phyloP scores from a whole-genome alignment of 2,888 invertebrate genomes.

The Lepidonotus clava region DNA sequence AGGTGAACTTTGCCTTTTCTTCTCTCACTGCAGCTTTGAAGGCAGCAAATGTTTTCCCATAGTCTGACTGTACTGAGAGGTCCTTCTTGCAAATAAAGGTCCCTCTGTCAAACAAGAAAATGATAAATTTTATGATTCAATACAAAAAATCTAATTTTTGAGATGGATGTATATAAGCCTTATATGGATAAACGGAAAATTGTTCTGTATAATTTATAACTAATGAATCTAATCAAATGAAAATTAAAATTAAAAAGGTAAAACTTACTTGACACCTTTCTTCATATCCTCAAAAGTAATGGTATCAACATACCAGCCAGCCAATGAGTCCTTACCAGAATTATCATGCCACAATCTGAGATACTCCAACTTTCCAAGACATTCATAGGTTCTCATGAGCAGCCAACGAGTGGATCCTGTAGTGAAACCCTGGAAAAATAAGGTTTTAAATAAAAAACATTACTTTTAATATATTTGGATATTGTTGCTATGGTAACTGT shows the following conservation, averaged over 20 bases:
- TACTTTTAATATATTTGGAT: no score
- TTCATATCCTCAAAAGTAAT: constrained; percentile 67
- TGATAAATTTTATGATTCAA: no score
- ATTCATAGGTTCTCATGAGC: constrained; percentile 66
- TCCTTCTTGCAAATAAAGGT: constrained; percentile 75
- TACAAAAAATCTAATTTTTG: no score
- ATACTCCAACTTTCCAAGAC: constrained; percentile 67
- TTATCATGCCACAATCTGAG: constrained; percentile 69
- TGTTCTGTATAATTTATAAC: no score
- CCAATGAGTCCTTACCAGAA: constrained; percentile 63
- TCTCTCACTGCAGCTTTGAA: constrained; percentile 76
- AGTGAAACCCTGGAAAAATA: constrained; percentile 66
- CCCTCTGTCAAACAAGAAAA: no score
- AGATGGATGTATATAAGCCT: no score
- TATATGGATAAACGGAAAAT: no score
- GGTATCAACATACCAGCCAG: constrained; percentile 69
- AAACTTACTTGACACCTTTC: constrained; percentile 63
- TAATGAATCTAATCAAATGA: no score
- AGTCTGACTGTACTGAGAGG: constrained; percentile 79
- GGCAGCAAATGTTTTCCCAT: constrained; percentile 79
- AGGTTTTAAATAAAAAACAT: no score
- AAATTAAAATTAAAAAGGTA: not conserved
- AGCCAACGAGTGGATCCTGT: constrained; percentile 68
- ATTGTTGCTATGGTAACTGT: not conserved
- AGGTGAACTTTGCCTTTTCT: constrained; percentile 77